A percentile compares a stretch with the other conserved stretches of the same genome.
phyloP scores from a whole-genome alignment of 2,113 vertebrate genomes.

The Acanthochromis polyacanthus region DNA sequence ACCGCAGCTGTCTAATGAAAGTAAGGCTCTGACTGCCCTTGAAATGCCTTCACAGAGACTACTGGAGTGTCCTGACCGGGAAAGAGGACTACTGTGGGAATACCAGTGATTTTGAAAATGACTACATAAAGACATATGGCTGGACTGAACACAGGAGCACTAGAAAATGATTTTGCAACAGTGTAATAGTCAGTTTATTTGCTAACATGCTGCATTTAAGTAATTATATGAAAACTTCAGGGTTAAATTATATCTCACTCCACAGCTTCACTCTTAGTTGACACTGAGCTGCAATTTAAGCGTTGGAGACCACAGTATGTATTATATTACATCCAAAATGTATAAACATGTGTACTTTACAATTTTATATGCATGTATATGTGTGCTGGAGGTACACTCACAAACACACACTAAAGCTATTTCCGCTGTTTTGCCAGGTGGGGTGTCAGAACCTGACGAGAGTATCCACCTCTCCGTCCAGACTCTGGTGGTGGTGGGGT shows the following conservation, averaged over 20 bases:
- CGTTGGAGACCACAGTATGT: neutral
- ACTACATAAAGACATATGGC: constrained; percentile 18
- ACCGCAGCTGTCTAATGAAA: constrained; percentile 70
- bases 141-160: constrained; percentile 9
- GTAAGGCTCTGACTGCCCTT: constrained; percentile 57
- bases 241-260: neutral
- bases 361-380: neutral
- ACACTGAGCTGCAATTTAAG: constrained; percentile 6
- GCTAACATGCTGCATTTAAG: neutral
- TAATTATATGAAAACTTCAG: neutral
- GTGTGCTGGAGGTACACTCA: neutral
- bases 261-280: neutral
- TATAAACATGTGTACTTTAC: neutral
- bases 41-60: constrained; percentile 41
- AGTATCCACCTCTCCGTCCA: constrained; percentile 33
- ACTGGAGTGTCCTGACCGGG: constrained; percentile 38
- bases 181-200: constrained; percentile 6
- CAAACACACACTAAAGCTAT: constrained; percentile 31
- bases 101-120: constrained; percentile 8
- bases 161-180: constrained; percentile 5
- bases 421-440: constrained; percentile 71
- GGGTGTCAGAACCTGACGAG: constrained; percentile 46
- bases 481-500: constrained; percentile 22
- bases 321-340: constrained; percentile 20
- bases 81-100: constrained; percentile 7